Percentiles rank a stretch among this genome's conserved stretches.
Conservation (phyloP, 2,888 invertebrate species). For the Brachypterus glaber region DNA sequence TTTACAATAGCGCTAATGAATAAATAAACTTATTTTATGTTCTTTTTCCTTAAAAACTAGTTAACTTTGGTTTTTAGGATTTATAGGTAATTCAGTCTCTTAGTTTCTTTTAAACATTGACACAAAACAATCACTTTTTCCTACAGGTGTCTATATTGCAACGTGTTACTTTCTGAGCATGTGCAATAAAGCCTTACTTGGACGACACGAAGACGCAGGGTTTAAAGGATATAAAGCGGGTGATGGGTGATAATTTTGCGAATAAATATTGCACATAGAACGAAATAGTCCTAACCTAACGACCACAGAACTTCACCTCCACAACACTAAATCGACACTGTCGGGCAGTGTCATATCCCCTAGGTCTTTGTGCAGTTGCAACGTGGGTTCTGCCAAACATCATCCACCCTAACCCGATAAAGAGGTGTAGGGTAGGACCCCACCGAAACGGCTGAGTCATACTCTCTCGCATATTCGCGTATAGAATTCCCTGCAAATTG, state of each 20-base stretch:
- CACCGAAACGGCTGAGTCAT: conserved; percentile 39
- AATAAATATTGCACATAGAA: conserved; percentile 26
- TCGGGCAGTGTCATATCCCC: conserved; percentile 29
- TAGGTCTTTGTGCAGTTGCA: conserved; percentile 38
- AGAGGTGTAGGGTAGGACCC: conserved; percentile 34
- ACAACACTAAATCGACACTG: conserved; percentile 42
- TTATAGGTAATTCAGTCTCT: too few species aligned
- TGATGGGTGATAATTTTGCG: too few species aligned
- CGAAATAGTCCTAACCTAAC: conserved; percentile 31
- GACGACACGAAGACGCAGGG: too few species aligned
- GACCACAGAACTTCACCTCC: conserved; percentile 41
- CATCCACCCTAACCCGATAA: conserved; percentile 36
- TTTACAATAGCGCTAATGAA: too few species aligned
- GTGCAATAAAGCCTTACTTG: too few species aligned
- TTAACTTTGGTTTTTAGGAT: too few species aligned
- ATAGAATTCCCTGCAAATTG: too few species aligned
- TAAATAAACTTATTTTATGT: too few species aligned
- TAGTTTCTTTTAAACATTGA: too few species aligned
- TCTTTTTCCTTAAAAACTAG: too few species aligned
- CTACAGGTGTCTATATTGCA: conserved; percentile 7
- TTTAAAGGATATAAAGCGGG: too few species aligned
- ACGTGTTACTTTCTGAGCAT: conserved; percentile 2
- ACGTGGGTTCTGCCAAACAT: conserved; percentile 37
- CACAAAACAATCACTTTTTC: neutral
- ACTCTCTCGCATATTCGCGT: too few species aligned